Evolutionary conservation across 2,797 vertebrate genomes (phyloP).

Genomic region (Phylloscopus collybita): DNA sequence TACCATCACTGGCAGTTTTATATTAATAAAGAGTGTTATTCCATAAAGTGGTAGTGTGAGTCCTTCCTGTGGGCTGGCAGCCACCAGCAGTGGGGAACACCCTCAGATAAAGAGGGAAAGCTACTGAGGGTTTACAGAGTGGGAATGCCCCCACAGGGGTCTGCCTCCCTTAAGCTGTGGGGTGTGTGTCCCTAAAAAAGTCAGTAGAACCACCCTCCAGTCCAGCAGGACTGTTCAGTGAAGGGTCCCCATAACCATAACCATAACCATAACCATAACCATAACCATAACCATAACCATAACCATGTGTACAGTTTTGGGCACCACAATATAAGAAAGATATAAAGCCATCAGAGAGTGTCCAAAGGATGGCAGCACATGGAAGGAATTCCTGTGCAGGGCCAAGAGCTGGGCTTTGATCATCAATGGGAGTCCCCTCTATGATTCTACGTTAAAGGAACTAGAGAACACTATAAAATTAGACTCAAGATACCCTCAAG

Average conservation of each 20-base stretch:
- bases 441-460: not conserved
- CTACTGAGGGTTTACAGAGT: not conserved
- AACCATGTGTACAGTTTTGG: no score
- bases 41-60: not conserved
- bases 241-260: accelerated
- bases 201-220: accelerated
- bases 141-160: not conserved
- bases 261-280: no score
- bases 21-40: not conserved
- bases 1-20: not conserved
- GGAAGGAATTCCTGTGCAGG: not conserved
- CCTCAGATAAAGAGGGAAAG: not conserved
- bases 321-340: not conserved
- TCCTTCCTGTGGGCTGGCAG: no score
- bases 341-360: not conserved
- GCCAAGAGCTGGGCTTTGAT: not conserved
- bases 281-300: no score
- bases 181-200: not conserved
- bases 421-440: not conserved
- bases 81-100: accelerated
- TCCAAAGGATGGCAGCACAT: not conserved
- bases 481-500: no score
- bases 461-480: not conserved
- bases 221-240: not conserved
- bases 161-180: not conserved